Base-by-base conservation (phyloP, 37 sponge, comb jelly and placozoan species). In the Geodia barretti region DNA sequence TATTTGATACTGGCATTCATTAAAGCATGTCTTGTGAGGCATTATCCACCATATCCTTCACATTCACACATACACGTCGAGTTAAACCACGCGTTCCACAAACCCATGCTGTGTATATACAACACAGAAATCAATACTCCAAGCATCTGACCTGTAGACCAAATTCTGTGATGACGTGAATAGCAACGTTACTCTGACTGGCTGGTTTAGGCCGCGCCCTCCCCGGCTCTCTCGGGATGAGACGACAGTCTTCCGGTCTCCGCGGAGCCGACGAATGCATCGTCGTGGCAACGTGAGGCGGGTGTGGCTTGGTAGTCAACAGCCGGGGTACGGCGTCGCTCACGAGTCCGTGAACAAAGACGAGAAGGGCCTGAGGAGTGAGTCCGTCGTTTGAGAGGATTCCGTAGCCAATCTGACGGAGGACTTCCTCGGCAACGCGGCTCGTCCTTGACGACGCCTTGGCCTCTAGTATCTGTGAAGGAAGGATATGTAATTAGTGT, bases 91-190 rank as follows among this genome's bases (percentile, higher is more conserved):
- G 70, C 67, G 41, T 39, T 60, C 7, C 83, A 63, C 62, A 71
- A 35, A 54, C 63, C 64, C 87, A 64, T 32, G 66, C 31, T 54
- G n/a, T 63, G 61, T 64, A 72, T 63, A 82, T 34, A 72, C 32
- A 31, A 3, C 41, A n/a, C n/a, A n/a, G n/a, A n/a, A n/a, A 9
- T 72, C 5, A 39, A 39, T 19, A 25, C 39, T 72, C 41, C 25
- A 41, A 8, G 38, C 60, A 37, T 20, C 67, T 62, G 23, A 92
- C 90, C 67, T 95, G 92, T 0, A 95, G 79, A 19, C 87, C 96
- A 86, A 95, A 95, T 54, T 88, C 82, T 23, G 92, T 80, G 74
- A 89, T 72, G 33, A 95, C 47, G 66, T 83, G 82, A 19, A 80
- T 76, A 1, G 81, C 82, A 8, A 80, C 29, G 43, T 74, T 83